A percentile compares a stretch with the other conserved stretches of the same genome.
Conservation (phyloP, 2,113 vertebrate genomes). For the Ageneiosus marmoratus region DNA sequence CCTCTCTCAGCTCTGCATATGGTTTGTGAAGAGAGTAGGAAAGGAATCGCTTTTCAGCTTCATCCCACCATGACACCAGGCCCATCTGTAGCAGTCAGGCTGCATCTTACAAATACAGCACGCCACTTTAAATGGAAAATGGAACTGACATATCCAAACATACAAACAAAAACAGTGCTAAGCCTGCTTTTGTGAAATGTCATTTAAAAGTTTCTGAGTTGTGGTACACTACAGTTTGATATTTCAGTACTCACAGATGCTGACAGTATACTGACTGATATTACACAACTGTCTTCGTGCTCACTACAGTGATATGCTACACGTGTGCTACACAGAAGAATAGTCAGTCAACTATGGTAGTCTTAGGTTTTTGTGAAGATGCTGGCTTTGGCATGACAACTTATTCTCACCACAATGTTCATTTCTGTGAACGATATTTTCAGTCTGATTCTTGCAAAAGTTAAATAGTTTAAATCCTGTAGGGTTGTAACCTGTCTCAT, state of each 20-base stretch:
- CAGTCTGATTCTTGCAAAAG: neutral
- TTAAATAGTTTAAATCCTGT: slow-evolving; percentile 40
- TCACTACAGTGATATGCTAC: slow-evolving; percentile 25
- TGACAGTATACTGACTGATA: slow-evolving; percentile 8
- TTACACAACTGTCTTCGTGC: slow-evolving; percentile 18
- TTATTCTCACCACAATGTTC: neutral
- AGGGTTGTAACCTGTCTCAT: slow-evolving; percentile 23
- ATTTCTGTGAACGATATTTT: neutral
- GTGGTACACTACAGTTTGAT: neutral
- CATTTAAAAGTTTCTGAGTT: slow-evolving; percentile 1
- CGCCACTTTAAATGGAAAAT: slow-evolving; percentile 36
- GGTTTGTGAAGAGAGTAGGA: slow-evolving; percentile 14
- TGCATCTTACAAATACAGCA: slow-evolving; percentile 23
- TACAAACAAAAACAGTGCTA: slow-evolving; percentile 8
- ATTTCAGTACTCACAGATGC: neutral
- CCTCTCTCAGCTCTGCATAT: slow-evolving; percentile 16
- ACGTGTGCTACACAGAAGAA: slow-evolving; percentile 25
- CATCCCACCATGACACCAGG: slow-evolving; percentile 36
- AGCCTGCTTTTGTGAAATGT: slow-evolving; percentile 28
- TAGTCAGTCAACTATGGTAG: neutral
- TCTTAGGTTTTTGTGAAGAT: neutral
- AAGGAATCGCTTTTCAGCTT: slow-evolving; percentile 36
- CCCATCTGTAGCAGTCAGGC: slow-evolving; percentile 41
- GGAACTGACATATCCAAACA: slow-evolving; percentile 28
- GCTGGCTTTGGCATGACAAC: neutral